These are phyloP conservation scores for Rhincodon typus DNA, from an alignment of 2,797 vertebrate genomes.

Conservation along the genomic window DNA sequence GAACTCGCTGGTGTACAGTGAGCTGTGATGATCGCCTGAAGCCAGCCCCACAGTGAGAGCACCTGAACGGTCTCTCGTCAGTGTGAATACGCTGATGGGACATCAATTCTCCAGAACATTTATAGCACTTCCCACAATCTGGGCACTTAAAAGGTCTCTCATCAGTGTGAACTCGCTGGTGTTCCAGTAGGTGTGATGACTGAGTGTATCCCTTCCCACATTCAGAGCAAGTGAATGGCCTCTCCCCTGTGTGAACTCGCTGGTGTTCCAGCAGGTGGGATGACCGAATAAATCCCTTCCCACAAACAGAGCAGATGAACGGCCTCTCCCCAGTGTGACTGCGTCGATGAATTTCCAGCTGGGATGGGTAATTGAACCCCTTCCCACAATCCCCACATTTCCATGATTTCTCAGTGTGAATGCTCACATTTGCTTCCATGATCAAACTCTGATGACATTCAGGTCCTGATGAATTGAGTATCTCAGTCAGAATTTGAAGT, in stretches of 20 bases:
- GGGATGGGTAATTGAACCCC: too few relatives aligned
- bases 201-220: not conserved
- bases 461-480: too few relatives aligned
- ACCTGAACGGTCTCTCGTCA: not conserved
- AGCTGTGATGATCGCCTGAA: not conserved
- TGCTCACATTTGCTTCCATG: too few relatives aligned
- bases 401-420: too few relatives aligned
- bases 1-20: not conserved
- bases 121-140: not conserved
- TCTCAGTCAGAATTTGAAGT: too few relatives aligned
- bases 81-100: not conserved
- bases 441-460: too few relatives aligned
- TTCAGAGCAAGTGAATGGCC: not conserved
- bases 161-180: not conserved
- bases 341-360: too few relatives aligned
- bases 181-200: not conserved
- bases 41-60: not conserved
- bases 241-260: conserved; percentile 6
- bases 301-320: not conserved
- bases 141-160: not conserved
- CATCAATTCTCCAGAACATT: too few relatives aligned
- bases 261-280: not conserved
- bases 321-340: not conserved
- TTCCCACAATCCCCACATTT: too few relatives aligned
- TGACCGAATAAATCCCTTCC: not conserved